Evolutionary conservation across 2,797 vertebrate genomes (phyloP), one percentile per base, ranked within the genome.

Genomic region (Epinephelus awoara): DNA sequence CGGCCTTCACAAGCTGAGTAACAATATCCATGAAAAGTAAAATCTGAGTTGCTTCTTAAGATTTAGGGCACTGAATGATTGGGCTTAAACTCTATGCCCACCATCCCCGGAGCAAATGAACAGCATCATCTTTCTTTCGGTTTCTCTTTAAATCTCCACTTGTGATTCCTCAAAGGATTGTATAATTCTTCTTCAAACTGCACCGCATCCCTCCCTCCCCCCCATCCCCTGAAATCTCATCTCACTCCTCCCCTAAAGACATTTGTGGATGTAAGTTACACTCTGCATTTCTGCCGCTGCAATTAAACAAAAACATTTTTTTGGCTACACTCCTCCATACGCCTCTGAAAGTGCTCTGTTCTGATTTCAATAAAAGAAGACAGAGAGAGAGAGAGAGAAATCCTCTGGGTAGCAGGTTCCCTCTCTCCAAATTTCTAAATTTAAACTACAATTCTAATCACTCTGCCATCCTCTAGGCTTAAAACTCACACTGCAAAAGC

Each of bases 401-500:
- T 84, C 89, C 72, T 82, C 69, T 50, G 75, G 75, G 82, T 51
- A 72, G 44, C 73, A 75, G 66, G 75, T 51, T 85, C 74, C 56
- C 50, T 18, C 12, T 70, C 77, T 79, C 77, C 58, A 85, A 77
- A 86, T 71, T 51, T 80, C 89, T 80, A 80, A 84, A 87, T 83
- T 82, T 84, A 82, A 83, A 84, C 72, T 79, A 51, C 77, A 77
- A 69, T 79, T 73, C 78, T 71, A 59, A 79, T 86, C 79, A 75
- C 72, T 55, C 40, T 25, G 66, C 66, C 70, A 78, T 69, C 67
- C 59, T 75, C 63, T 55, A 64, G 69, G 87, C 85, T 90, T 84
- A 86, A 85, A 71, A 42, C 23, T 49, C 80, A 42, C 67, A 42
- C 68, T 7, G 15, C 5, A 58, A 63, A 67, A 3, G 7, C 40